Evolutionary conservation across 2,113 vertebrate species (phyloP), one percentile per base, ranked within the genome.

Genomic region (Mormoops blainvillei): DNA sequence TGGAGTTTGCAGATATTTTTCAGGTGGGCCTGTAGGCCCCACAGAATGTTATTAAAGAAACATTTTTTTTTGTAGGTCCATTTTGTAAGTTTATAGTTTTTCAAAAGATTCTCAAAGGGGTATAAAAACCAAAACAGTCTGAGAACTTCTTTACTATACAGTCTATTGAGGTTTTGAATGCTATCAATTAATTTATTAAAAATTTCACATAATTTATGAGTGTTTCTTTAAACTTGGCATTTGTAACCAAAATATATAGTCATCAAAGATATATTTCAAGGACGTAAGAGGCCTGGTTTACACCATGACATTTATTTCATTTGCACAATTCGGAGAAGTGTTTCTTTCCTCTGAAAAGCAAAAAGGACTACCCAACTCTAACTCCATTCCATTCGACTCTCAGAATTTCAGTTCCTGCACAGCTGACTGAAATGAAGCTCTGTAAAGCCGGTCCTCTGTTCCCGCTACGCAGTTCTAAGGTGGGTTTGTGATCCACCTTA

Each of bases 241-340:
- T 87, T 92, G 43, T 94, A 94, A 76, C 41, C 36, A 85, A 96
- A 92, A 92, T 63, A 0, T 58, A 67, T 14, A 87, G 58, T 92
- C 31, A 74, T 28, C 45, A 83, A 43, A 86, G 50, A 48, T 33
- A n/a, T 14, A 52, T 48, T 52, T 84, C 84, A 71, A 76, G 50
- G 87, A 41, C 89, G 36, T 52, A 54, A n/a, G 56, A 68, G 74
- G 36, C 31, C 16, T 73, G 80, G 50, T 80, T 93, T 65, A 81
- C 13, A 74, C 9, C 28, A 48, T 50, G 36, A 38, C n/a, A 85
- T 94, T 77, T 65, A 41, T 87, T 90, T 82, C 50, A 18, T 94
- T 90, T 94, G 80, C 11, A 54, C 36, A 68, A 41, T 73, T 87
- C 73, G 48, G 54, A 78, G 73, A 91, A 50, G 22, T 73, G 61